Conservation (phyloP, 2,113 vertebrate species). For the Ardeotis arabs region DNA sequence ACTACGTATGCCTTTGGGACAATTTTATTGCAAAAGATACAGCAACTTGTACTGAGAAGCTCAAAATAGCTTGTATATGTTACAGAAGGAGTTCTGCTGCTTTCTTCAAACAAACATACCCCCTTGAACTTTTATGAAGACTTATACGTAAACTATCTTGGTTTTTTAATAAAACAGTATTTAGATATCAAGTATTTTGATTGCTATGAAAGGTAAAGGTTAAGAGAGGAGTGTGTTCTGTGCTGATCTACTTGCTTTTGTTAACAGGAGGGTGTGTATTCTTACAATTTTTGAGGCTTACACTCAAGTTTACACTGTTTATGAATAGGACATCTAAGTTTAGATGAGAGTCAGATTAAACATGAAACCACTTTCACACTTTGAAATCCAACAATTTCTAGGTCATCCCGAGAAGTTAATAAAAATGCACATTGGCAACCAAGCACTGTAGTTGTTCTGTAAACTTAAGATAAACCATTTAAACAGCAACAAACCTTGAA, state of each 20-base stretch:
- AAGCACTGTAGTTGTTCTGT: background rate
- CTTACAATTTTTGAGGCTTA: background rate
- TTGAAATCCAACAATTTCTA: background rate
- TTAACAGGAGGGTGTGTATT: background rate
- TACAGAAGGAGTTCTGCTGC: conserved; percentile 12
- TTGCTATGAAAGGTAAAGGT: background rate
- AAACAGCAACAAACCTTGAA: background rate
- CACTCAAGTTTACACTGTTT: accelerated
- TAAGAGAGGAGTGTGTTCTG: background rate
- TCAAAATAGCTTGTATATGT: conserved; percentile 15
- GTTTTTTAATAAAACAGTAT: background rate
- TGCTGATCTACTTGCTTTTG: background rate
- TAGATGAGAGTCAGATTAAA: background rate
- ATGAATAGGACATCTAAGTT: background rate
- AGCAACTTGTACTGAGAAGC: conserved; percentile 10
- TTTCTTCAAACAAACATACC: background rate
- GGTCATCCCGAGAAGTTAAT: background rate
- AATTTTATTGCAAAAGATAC: conserved; percentile 62
- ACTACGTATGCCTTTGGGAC: background rate
- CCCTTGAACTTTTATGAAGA: background rate
- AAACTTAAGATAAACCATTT: background rate
- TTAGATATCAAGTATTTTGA: background rate
- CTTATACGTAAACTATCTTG: background rate
- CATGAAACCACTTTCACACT: background rate
- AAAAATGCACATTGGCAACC: background rate